Evolutionary conservation across 2,797 vertebrate species (phyloP), one percentile per base, ranked within the genome.

Genomic region (Melanotaenia parkinsoni): DNA sequence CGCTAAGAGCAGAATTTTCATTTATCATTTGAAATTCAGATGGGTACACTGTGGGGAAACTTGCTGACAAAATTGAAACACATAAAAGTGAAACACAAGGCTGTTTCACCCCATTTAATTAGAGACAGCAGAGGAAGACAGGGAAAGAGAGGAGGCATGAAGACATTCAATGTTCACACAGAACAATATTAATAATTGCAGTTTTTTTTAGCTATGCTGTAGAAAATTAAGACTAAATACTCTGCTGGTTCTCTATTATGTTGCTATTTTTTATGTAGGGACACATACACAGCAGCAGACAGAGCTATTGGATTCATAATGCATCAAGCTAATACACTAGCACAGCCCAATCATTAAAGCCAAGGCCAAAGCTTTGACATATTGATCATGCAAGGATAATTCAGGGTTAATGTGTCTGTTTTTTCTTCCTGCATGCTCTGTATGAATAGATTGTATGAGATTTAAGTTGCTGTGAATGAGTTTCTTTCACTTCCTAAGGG

Each of bases 11-110:
- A 84, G 85, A 89, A 95, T 95, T 96, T 96, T 94, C 91, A 95
- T 95, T 95, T 95, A 94, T 94, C 93, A 96, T 97, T 96, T 97
- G 95, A 96, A 97, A 96, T 96, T 97, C 96, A 96, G 94, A 96
- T 95, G 91, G 86, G 91, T 92, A 88, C 88, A 82, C 90, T 94
- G 82, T 83, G 94, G 94, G 90, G 78, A 95, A 97, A 96, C 86
- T 93, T 96, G 96, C 96, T 97, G 96, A 97, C 95, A 94, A 94
- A 93, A 95, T 87, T 93, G 91, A 92, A 95, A 94, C 87, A 85
- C 91, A 89, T 92, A 87, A 93, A 94, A 92, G 84, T 92, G 92
- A 93, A 90, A 91, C 86, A 89, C 85, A 83, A 86, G 86, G 84
- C 90, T 61, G 81, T 92, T 93, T 90, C 88, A 87, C 76, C 87